A percentile compares a stretch with the other conserved stretches of the same genome.
phyloP scores from a whole-genome alignment of 2,797 vertebrate species.

The Myioborus miniatus region DNA sequence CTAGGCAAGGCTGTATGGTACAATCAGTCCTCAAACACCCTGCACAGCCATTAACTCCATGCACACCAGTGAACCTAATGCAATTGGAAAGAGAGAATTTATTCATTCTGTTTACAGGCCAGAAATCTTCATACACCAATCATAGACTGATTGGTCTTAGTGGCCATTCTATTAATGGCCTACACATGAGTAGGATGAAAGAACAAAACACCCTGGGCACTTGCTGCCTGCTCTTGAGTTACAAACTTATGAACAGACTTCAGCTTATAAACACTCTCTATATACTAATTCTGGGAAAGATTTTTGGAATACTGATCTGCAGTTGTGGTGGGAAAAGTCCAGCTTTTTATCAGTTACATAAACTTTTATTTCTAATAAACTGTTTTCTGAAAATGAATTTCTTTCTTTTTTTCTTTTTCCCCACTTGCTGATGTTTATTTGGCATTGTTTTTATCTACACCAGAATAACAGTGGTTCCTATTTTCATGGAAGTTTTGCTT shows the following conservation, averaged over 20 bases:
- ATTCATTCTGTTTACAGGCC: not conserved
- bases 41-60: not conserved
- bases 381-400: not conserved
- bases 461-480: not conserved
- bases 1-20: not conserved
- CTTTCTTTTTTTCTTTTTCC: not conserved
- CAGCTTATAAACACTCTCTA: not conserved
- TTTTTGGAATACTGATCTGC: not conserved
- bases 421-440: not conserved
- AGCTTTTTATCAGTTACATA: not conserved
- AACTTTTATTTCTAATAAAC: not conserved
- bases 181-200: not conserved
- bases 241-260: not conserved
- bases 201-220: not conserved
- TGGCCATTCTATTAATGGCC: not conserved
- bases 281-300: not conserved
- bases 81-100: not conserved
- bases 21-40: accelerated
- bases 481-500: not conserved
- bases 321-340: not conserved
- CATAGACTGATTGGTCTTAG: not conserved
- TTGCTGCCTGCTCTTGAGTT: not conserved
- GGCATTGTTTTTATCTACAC: not conserved
- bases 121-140: not conserved
- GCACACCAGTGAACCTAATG: not conserved